phyloP scores from a whole-genome alignment of 1,140 invertebrate species.

The Aradophagus sp. region DNA sequence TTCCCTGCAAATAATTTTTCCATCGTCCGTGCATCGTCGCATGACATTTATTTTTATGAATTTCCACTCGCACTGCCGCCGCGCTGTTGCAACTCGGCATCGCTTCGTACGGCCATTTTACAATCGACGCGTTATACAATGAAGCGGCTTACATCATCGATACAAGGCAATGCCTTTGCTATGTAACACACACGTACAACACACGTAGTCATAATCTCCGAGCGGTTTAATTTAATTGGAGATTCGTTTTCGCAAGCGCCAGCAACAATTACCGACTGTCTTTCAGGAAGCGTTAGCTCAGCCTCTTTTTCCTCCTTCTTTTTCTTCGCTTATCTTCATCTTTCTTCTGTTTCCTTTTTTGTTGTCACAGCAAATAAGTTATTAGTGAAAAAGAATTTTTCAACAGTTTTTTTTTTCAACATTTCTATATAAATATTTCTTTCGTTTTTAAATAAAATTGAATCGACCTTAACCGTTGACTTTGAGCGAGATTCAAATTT shows the following conservation, averaged over 20 bases:
- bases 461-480: conserved; percentile 11
- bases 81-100: conserved; percentile 23
- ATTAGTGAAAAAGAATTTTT: no score
- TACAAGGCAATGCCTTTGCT: conserved; percentile 49
- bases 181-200: conserved; percentile 37
- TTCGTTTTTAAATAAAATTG: no score
- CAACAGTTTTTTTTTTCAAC: no score
- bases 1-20: neutral
- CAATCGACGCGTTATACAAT: conserved; percentile 53
- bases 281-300: conserved; percentile 40
- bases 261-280: conserved; percentile 38
- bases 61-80: conserved; percentile 20
- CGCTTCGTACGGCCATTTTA: conserved; percentile 36
- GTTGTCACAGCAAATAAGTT: no score
- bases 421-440: no score
- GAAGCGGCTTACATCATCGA: conserved; percentile 51
- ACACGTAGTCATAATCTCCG: conserved; percentile 38
- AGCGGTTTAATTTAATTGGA: conserved; percentile 54
- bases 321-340: no score
- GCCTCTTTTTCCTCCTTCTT: conserved; percentile 24
- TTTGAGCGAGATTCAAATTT: neutral
- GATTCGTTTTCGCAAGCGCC: conserved; percentile 53
- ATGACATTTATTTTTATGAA: conserved; percentile 48
- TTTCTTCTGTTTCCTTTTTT: no score
- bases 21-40: conserved; percentile 1